phyloP scores from a whole-genome alignment of 2,113 vertebrate species.

The Eulemur macaco region DNA sequence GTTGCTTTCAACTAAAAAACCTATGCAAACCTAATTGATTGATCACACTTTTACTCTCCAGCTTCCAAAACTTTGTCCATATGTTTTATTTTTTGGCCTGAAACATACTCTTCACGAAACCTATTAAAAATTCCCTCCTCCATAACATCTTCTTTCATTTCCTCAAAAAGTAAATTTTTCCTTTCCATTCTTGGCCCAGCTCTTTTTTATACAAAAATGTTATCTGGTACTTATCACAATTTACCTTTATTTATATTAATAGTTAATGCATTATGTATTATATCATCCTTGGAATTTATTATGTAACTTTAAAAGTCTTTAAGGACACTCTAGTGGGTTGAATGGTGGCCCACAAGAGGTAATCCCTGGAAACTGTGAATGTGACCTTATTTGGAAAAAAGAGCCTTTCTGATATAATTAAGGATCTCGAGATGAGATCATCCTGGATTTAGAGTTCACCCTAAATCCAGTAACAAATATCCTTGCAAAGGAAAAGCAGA shows the following conservation, averaged over 20 bases:
- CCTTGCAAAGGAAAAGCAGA: neutral
- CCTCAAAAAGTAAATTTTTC: neutral
- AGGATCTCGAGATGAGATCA: neutral
- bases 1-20: neutral
- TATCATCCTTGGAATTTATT: neutral
- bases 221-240: neutral
- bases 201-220: neutral
- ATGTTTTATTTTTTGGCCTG: neutral
- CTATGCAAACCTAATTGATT: neutral
- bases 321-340: neutral
- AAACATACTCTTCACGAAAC: neutral
- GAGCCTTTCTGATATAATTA: neutral
- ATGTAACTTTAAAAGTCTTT: neutral
- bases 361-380: neutral
- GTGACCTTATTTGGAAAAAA: neutral
- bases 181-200: neutral
- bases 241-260: neutral
- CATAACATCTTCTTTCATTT: neutral
- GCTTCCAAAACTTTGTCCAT: neutral
- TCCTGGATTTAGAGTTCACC: neutral
- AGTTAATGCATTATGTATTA: neutral
- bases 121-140: neutral
- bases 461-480: neutral
- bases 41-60: neutral
- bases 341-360: neutral